Evolutionary conservation across 2,797 vertebrate genomes (phyloP).

Genomic region (Helostoma temminkii): DNA sequence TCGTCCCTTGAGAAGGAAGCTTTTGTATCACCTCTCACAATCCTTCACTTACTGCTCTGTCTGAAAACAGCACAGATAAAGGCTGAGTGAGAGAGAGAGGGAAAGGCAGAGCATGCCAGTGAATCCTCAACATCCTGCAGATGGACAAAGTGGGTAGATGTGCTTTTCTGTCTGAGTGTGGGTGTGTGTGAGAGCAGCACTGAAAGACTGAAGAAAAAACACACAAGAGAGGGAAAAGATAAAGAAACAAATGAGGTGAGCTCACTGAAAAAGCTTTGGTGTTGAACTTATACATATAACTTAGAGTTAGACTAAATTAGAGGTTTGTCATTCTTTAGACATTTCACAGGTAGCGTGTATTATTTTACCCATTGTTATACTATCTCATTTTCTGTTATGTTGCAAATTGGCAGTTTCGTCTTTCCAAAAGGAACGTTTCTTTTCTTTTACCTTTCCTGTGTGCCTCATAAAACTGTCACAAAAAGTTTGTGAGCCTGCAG

Average conservation of each 20-base stretch:
- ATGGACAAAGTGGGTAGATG: constrained; percentile 39
- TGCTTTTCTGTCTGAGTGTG: constrained; percentile 11
- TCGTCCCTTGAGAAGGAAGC: constrained; percentile 47
- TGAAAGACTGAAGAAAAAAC: constrained; percentile 4
- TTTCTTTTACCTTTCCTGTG: too few relatives aligned
- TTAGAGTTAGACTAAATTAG: too few relatives aligned
- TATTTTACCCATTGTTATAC: too few relatives aligned
- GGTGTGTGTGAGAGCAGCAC: not conserved
- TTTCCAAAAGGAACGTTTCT: too few relatives aligned
- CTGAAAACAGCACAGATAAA: constrained; percentile 67
- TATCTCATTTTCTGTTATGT: too few relatives aligned
- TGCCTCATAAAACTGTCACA: too few relatives aligned
- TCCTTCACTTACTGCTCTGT: constrained; percentile 58
- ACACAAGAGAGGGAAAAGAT: not conserved
- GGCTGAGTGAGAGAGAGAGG: constrained; percentile 4
- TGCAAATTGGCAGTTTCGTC: too few relatives aligned
- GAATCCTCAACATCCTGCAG: constrained; percentile 43
- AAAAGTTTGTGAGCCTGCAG: too few relatives aligned
- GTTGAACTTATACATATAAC: too few relatives aligned
- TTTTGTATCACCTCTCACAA: constrained; percentile 69
- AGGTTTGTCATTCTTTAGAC: too few relatives aligned
- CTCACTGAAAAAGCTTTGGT: too few relatives aligned
- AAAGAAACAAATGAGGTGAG: constrained; percentile 7
- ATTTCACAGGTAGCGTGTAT: too few relatives aligned
- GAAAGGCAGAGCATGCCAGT: constrained; percentile 17